Conservation (phyloP, 2,888 invertebrate species). For the Crocallis elinguaria region DNA sequence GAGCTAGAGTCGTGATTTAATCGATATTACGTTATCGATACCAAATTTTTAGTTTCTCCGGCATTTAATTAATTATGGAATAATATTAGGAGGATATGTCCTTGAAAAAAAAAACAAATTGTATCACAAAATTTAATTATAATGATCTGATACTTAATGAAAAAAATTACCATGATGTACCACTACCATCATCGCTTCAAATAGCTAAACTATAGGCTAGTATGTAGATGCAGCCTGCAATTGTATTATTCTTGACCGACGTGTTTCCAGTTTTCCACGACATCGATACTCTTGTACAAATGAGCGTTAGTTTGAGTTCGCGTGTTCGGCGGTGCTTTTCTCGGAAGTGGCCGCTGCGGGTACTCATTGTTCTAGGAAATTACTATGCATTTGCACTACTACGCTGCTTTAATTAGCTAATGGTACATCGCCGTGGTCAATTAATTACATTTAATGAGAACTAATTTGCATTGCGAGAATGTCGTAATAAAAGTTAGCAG, state of each 20-base stretch:
- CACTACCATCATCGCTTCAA: no score
- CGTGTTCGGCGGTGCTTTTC: slow-evolving; percentile 19
- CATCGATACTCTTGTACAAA: slow-evolving; percentile 12
- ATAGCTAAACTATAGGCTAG: no score
- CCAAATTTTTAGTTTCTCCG: no score
- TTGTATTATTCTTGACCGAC: slow-evolving; percentile 4
- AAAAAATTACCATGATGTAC: no score
- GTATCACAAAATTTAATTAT: no score
- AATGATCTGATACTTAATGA: no score
- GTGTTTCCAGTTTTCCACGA: slow-evolving; percentile 13
- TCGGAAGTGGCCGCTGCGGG: slow-evolving; percentile 8
- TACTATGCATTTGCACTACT: slow-evolving; percentile 40
- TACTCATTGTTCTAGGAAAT: slow-evolving; percentile 44
- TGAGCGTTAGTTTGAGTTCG: slow-evolving; percentile 3
- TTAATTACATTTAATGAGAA: slow-evolving; percentile 21
- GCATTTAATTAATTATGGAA: no score
- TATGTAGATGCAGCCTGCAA: no score
- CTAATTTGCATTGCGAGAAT: slow-evolving; percentile 10
- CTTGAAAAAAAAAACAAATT: no score
- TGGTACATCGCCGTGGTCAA: slow-evolving; percentile 5
- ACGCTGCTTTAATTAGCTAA: slow-evolving; percentile 43
- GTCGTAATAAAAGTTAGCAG: background rate
- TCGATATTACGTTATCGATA: no score
- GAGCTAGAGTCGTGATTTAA: no score
- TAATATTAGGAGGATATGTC: no score